Evolutionary conservation across 1,140 invertebrate species (phyloP).

Genomic region (Holotrichia oblita): DNA sequence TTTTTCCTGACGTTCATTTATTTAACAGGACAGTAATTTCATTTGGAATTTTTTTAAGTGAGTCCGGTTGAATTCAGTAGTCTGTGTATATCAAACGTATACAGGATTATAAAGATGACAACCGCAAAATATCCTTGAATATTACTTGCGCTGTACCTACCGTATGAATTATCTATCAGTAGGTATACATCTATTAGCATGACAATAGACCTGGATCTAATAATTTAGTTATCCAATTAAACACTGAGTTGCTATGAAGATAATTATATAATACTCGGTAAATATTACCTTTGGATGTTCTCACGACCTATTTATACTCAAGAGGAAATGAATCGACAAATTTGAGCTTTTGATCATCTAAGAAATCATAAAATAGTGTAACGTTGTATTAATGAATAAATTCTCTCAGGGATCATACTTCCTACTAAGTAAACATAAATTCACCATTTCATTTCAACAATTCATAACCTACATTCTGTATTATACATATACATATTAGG

Average conservation of each 20-base stretch:
- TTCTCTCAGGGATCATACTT: too few species aligned
- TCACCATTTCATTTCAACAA: too few species aligned
- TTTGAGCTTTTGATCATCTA: neutral
- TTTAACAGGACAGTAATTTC: neutral
- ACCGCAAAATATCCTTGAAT: neutral
- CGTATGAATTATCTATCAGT: neutral
- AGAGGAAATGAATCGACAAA: neutral
- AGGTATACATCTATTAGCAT: neutral
- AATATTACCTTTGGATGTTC: neutral
- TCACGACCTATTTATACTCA: neutral
- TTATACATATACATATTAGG: neutral
- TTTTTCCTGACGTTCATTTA: neutral
- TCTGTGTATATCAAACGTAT: neutral
- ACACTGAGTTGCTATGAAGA: too few species aligned
- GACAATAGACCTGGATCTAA: neutral
- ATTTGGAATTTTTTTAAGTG: slow-evolving; percentile 7
- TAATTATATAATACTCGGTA: neutral
- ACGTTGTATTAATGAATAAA: too few species aligned
- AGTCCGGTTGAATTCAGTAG: neutral
- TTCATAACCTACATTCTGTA: neutral
- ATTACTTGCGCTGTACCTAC: neutral
- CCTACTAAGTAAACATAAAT: too few species aligned
- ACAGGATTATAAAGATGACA: neutral
- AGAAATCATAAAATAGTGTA: neutral
- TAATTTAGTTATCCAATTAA: neutral